Base-by-base conservation (phyloP, 2,888 invertebrate species). In the Thereva unica region DNA sequence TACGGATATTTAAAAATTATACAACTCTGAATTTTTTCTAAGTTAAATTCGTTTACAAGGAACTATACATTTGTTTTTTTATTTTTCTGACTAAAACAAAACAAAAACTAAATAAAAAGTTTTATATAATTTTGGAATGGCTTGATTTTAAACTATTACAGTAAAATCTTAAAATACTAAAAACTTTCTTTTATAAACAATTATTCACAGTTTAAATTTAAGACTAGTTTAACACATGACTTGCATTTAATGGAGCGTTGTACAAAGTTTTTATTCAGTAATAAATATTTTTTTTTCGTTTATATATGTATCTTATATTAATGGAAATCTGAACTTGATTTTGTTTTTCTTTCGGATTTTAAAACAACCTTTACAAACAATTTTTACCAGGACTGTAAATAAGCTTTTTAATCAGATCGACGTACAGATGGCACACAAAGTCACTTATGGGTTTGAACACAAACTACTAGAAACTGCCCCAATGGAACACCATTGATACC, bases 191-290 rank as follows among this genome's bases (percentile, higher is more conserved):
- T 23, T 23, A 23, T 23, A 23, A 23, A 23, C 23, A 23, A 23
- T 23, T 23, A 23, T 23, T 23, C 23, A 23, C 23, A 23, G 23
- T 23, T 23, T 23, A 23, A 61, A 23, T 7, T 41, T 34, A 37
- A 50, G 61, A 61, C 61, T 61, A 61, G 61, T 61, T 61, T 40
- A 50, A 50, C 50, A 50, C 61, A 50, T 61, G 49, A 61, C 59
- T 61, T 61, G 49, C 23, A 45, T 49, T 49, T n/a, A 41, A 42
- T 23, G 23, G 23, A 34, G 34, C 53, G 35, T 10, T 10, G 12
- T 53, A 50, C 10, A 35, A 38, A 35, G 35, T 53, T 5, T 53
- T 23, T 23, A 23, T 23, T 23, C 23, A 23, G 37, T 53, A 1
- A 37, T 9, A 8, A 3, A 53, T 34, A 23, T 2, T 23, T 23